Evolutionary conservation across 2,888 invertebrate genomes (phyloP), one percentile per base, ranked within the genome.

Genomic region (Macroteleia sp.): DNA sequence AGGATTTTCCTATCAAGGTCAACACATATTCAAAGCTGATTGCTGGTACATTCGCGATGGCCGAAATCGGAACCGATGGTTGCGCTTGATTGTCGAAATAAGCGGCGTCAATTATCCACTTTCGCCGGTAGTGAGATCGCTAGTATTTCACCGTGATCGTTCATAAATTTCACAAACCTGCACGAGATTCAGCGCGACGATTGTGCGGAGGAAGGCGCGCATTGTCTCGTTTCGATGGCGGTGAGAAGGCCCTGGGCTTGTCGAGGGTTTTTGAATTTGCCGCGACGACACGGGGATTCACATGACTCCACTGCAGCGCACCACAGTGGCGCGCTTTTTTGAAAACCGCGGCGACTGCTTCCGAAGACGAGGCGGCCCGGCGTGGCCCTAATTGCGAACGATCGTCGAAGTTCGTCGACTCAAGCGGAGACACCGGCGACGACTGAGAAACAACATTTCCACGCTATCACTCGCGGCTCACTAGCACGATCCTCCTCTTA

Each of bases 391-490:
- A 61, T 52, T 32, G 28, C 20, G 34, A 54, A 46, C 34, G 12
- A 34, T 39, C 32, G 73, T 61, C n/a, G n/a, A n/a, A 75, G 77
- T 42, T 78, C 67, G 77, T 82, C 83, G 86, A 67, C 71, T 81
- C 81, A 83, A 80, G 81, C 81, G 61, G 82, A 82, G 81, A 83
- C 83, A 82, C 85, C 82, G 87, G 83, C 83, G 77, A 81, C 84
- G 85, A 87, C 88, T 88, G 88, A 87, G 83, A 82, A 82, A 73
- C 80, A 79, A 80, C 81, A 78, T 82, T 79, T 77, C 81, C 79
- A 74, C 76, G 77, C 81, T 80, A 77, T 78, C 77, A 81, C 81
- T 76, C 80, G 81, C 77, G 50, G 80, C 81, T 61, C 77, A 81
- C 82, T 82, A 81, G 77, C 78, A 50, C 48, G 76, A 71, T 73